A percentile compares a stretch with the other conserved stretches of the same genome.
These are phyloP conservation scores for Ditula angustiorana DNA, from an alignment of 2,888 invertebrate species.

Conservation along the genomic window DNA sequence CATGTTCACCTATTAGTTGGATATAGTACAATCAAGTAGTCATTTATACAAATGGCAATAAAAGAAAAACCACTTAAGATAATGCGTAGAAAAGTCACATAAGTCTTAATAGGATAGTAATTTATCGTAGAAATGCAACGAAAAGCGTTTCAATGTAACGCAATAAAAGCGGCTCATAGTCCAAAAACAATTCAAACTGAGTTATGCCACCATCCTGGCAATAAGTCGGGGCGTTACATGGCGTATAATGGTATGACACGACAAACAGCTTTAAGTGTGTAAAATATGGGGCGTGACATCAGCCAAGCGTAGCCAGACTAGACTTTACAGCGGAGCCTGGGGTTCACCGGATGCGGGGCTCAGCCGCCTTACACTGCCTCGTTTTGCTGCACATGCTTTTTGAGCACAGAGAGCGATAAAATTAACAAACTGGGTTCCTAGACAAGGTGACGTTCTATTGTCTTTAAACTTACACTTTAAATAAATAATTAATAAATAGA, in stretches of 20 bases:
- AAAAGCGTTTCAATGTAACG: constrained; percentile 72
- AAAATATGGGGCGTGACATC: constrained; percentile 81
- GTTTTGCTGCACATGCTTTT: constrained; percentile 35
- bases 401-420: background rate
- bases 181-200: constrained; percentile 81
- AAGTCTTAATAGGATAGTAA: constrained; percentile 64
- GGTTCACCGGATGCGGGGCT: constrained; percentile 65
- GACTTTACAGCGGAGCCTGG: constrained; percentile 71
- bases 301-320: constrained; percentile 74
- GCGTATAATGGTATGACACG: constrained; percentile 84
- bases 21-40: background rate
- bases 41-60: constrained; percentile 42
- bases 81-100: constrained; percentile 60
- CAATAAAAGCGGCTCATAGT: constrained; percentile 70
- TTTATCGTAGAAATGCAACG: constrained; percentile 66
- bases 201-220: constrained; percentile 75
- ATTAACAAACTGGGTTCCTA: too few relatives aligned
- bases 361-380: constrained; percentile 51
- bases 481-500: too few relatives aligned
- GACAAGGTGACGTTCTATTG: too few relatives aligned
- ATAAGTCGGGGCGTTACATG: constrained; percentile 81
- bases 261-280: constrained; percentile 85
- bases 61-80: constrained; percentile 51
- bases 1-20: background rate
- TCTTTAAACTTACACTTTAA: too few relatives aligned